These are phyloP conservation scores for Eurystomus gularis DNA, from an alignment of 2,113 vertebrate species.

Conservation along the genomic window DNA sequence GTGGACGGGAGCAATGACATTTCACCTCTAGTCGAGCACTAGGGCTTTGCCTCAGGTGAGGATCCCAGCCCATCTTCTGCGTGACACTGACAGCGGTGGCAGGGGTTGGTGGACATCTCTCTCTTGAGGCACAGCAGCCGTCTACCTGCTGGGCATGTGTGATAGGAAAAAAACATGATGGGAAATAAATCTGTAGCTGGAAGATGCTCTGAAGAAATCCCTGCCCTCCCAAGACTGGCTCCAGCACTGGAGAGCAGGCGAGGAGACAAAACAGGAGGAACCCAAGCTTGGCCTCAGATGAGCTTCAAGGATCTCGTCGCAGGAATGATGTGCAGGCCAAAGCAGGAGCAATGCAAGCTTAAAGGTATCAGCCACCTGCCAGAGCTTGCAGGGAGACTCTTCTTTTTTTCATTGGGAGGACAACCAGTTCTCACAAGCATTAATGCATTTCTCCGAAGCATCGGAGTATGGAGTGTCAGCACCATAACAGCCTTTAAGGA, in stretches of 20 bases:
- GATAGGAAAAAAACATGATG: rapidly evolving
- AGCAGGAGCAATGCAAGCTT: not conserved
- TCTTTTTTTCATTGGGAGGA: not conserved
- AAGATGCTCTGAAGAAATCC: not conserved
- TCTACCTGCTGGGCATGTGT: not conserved
- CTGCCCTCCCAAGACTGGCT: not conserved
- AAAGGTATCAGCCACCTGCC: not conserved
- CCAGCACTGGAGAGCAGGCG: not conserved
- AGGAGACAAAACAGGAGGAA: not conserved
- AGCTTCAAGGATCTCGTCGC: not conserved
- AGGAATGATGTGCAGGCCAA: conserved; percentile 14
- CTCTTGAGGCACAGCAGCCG: not conserved
- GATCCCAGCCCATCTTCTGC: not conserved
- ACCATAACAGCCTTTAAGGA: not conserved
- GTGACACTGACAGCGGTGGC: rapidly evolving
- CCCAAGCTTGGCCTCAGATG: not conserved
- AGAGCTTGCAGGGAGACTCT: rapidly evolving
- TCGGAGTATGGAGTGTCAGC: rapidly evolving
- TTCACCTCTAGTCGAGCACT: not conserved
- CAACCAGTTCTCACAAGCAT: not conserved
- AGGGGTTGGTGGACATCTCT: rapidly evolving
- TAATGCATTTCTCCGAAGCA: not conserved
- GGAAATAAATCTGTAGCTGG: not conserved
- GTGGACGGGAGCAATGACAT: rapidly evolving
- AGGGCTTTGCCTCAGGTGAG: not conserved